Percentiles rank a stretch among this genome's conserved stretches.
Evolutionary conservation across 2,797 vertebrate genomes (phyloP).

Genomic region (Phaenicophaeus curvirostris): DNA sequence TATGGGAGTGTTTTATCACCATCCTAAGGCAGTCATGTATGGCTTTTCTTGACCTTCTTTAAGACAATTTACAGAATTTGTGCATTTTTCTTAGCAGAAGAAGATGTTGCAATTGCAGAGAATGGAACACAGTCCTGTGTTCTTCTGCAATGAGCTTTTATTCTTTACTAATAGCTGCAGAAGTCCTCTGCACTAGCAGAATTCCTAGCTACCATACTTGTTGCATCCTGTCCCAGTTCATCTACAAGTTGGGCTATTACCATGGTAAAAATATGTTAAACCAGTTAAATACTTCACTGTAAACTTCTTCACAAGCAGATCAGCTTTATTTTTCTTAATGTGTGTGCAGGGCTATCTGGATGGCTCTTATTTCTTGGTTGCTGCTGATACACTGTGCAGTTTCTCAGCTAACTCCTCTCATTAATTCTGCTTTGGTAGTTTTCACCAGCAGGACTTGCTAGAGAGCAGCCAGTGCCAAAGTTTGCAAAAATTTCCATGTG

Average conservation of each 20-base stretch:
- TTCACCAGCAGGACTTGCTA: background rate
- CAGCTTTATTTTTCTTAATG: slow-evolving; percentile 5
- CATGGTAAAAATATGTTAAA: background rate
- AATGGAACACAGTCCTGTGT: background rate
- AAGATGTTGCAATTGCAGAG: background rate
- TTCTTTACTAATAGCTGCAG: background rate
- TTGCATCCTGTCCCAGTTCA: background rate
- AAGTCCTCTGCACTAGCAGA: background rate
- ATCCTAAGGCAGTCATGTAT: background rate
- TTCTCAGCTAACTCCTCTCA: background rate
- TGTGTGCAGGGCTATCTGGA: background rate
- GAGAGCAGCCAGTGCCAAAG: background rate
- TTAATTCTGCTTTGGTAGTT: background rate
- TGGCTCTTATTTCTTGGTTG: background rate
- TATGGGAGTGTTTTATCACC: background rate
- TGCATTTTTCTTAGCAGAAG: background rate
- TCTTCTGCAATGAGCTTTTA: background rate
- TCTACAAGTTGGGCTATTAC: background rate
- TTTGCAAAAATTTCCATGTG: background rate
- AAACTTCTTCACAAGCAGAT: background rate
- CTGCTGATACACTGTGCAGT: background rate
- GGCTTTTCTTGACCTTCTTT: background rate
- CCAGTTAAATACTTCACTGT: background rate
- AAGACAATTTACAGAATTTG: background rate
- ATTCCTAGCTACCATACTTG: background rate